phyloP scores from a whole-genome alignment of 2,113 vertebrate species.

The Glaucomys volans region DNA sequence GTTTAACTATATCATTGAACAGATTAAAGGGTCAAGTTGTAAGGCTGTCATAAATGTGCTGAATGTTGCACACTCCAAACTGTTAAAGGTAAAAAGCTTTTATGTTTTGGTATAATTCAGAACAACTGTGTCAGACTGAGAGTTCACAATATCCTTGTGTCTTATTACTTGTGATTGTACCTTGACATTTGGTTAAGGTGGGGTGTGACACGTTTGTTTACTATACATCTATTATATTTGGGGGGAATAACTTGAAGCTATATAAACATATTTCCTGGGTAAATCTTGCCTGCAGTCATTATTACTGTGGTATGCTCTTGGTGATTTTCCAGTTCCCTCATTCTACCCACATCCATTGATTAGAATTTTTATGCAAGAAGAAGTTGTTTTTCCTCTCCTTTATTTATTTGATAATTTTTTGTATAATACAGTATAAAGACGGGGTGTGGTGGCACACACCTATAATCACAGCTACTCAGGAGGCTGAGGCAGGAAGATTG shows the following conservation, averaged over 20 bases:
- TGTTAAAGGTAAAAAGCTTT: constrained; percentile 86
- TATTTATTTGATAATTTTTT: too few relatives aligned
- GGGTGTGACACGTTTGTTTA: neutral
- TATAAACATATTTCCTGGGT: neutral
- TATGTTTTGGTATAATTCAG: constrained; percentile 16
- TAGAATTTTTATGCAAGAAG: neutral
- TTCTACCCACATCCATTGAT: neutral
- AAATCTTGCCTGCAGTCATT: too few relatives aligned
- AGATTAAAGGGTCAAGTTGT: constrained; percentile 90
- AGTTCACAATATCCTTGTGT: neutral
- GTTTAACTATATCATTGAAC: constrained; percentile 91
- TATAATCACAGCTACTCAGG: too few relatives aligned
- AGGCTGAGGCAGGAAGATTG: too few relatives aligned
- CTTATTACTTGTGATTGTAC: neutral
- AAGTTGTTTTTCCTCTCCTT: too few relatives aligned
- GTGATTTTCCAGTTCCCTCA: neutral
- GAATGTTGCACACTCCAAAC: constrained; percentile 87
- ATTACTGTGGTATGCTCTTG: neutral
- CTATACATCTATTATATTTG: neutral
- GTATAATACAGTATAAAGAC: too few relatives aligned
- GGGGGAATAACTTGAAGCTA: neutral
- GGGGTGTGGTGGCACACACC: too few relatives aligned
- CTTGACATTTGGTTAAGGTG: neutral
- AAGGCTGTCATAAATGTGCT: constrained; percentile 89
- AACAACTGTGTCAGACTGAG: neutral